Conservation (phyloP, 2,113 vertebrate genomes). For the Acrocephalus kingi region DNA sequence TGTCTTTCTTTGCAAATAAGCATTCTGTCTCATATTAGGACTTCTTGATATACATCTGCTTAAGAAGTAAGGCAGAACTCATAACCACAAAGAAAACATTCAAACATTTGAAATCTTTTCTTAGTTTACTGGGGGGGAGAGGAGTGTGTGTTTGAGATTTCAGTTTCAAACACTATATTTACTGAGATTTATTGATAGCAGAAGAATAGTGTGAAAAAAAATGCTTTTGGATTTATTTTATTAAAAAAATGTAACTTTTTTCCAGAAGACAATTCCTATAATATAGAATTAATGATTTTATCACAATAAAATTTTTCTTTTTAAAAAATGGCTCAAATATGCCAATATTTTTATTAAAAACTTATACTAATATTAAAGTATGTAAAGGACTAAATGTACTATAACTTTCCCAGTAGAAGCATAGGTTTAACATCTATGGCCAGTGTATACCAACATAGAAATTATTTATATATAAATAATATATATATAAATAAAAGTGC, state of each 20-base stretch:
- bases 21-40: fast-evolving
- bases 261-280: not conserved
- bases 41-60: not conserved
- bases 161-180: not conserved
- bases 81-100: not conserved
- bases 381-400: not conserved
- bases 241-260: not conserved
- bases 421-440: not conserved
- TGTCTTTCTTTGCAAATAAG: not conserved
- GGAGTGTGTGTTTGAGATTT: not conserved
- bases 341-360: not conserved
- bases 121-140: not conserved
- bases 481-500: not conserved
- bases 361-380: not conserved
- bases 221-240: not conserved
- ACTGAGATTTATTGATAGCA: not conserved
- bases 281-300: not conserved
- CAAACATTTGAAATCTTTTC: not conserved
- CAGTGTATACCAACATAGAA: not conserved
- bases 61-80: not conserved
- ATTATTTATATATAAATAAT: not conserved
- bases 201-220: not conserved
- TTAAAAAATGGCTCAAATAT: not conserved
- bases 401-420: not conserved
- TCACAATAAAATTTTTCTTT: not conserved